A percentile compares a stretch with the other conserved stretches of the same genome.
Evolutionary conservation across 2,113 vertebrate species (phyloP).

Genomic region (Pterophyllum scalare): DNA sequence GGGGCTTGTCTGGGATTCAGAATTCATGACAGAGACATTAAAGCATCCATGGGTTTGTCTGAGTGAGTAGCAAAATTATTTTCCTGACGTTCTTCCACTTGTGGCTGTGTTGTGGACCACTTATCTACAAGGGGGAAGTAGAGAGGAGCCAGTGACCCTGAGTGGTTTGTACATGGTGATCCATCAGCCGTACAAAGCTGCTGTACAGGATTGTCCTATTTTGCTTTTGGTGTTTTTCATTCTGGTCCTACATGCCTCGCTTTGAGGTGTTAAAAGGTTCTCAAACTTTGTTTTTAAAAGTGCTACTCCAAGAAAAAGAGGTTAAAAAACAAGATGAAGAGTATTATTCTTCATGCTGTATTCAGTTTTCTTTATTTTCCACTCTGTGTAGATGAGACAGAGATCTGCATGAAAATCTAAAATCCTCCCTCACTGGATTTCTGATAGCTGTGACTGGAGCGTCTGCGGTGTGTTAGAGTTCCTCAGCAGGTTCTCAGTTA

Average conservation of each 20-base stretch:
- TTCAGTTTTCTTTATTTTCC: not conserved
- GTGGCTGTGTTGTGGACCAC: not conserved
- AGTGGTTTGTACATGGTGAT: conserved; percentile 16
- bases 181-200: not conserved
- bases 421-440: not conserved
- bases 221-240: conserved; percentile 8
- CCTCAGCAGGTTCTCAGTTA: not conserved
- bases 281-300: not conserved
- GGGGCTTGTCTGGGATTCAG: not conserved
- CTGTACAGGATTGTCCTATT: conserved; percentile 37
- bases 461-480: not conserved
- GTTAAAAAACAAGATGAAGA: not conserved
- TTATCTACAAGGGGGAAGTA: not conserved
- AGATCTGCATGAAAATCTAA: not conserved
- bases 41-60: not conserved
- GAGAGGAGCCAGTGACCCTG: conserved; percentile 38
- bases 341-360: not conserved
- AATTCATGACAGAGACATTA: not conserved
- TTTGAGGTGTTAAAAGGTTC: not conserved
- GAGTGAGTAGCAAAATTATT: not conserved
- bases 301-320: not conserved
- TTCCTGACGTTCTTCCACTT: not conserved
- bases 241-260: not conserved
- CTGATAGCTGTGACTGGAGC: not conserved
- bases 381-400: not conserved